Evolutionary conservation across 2,888 invertebrate genomes (phyloP).

Genomic region (Xanthia togata): DNA sequence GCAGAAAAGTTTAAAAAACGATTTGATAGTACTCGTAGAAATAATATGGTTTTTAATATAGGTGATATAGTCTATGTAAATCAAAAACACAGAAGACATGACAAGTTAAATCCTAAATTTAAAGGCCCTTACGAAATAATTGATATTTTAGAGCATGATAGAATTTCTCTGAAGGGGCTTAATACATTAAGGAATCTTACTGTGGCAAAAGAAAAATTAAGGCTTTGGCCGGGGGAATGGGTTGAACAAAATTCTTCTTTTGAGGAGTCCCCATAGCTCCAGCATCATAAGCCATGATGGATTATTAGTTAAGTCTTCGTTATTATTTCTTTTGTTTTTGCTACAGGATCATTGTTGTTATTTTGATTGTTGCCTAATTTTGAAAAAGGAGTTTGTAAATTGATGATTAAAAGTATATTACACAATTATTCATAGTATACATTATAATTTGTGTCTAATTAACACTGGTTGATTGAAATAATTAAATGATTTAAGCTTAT

Average conservation of each 20-base stretch:
- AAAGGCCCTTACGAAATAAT: constrained; percentile 13
- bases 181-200: constrained; percentile 8
- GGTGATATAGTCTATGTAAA: constrained; percentile 23
- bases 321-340: no score
- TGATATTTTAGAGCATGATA: constrained; percentile 12
- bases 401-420: no score
- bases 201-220: constrained; percentile 23
- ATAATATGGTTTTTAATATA: constrained; percentile 15
- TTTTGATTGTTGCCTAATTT: no score
- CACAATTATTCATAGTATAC: no score
- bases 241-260: constrained; percentile 3
- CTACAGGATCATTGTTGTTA: no score
- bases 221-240: constrained; percentile 13
- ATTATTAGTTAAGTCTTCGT: background rate
- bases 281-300: background rate
- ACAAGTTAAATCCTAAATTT: constrained; percentile 11
- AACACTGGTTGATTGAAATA: no score
- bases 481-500: no score
- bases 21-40: constrained; percentile 21
- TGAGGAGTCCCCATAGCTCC: constrained; percentile 3
- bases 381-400: no score
- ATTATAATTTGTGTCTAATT: no score
- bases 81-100: constrained; percentile 22
- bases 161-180: constrained; percentile 9
- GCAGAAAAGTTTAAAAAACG: constrained; percentile 9